Evolutionary conservation across 2,797 vertebrate genomes (phyloP).

Genomic region (Podarcis siculus): DNA sequence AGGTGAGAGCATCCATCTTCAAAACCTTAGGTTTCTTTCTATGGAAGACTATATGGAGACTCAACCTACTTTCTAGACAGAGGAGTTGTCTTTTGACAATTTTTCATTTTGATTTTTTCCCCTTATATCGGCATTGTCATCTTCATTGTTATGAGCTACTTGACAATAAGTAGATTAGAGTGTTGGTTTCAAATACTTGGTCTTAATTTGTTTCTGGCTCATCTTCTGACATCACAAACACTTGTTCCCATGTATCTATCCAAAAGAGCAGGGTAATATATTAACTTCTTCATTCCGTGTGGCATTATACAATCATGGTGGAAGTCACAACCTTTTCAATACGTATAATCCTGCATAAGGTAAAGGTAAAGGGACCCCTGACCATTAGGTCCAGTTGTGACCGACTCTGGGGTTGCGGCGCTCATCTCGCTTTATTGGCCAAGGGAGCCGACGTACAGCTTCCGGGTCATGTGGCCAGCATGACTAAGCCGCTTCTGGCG

Average conservation of each 20-base stretch:
- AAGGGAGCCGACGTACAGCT: too few relatives aligned
- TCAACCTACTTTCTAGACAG: not conserved
- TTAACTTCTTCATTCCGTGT: too few relatives aligned
- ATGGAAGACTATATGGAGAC: not conserved
- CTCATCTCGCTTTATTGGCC: too few relatives aligned
- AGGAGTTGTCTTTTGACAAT: not conserved
- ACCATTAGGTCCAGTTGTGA: too few relatives aligned
- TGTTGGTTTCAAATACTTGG: not conserved
- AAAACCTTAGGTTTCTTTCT: not conserved
- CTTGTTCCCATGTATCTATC: not conserved
- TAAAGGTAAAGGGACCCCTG: too few relatives aligned
- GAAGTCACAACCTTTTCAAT: not conserved
- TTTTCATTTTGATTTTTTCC: not conserved
- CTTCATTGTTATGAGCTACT: not conserved
- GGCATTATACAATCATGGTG: too few relatives aligned
- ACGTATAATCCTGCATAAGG: too few relatives aligned
- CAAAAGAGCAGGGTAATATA: too few relatives aligned
- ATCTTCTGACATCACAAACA: not conserved
- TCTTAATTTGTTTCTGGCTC: not conserved
- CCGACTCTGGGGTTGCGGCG: too few relatives aligned
- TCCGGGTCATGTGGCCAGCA: too few relatives aligned
- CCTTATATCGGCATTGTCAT: not conserved
- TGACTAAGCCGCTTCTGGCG: too few relatives aligned
- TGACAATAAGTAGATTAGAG: not conserved
- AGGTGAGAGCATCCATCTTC: slow-evolving; percentile 57